phyloP scores from a whole-genome alignment of 2,888 invertebrate species.

The Cheilosia variabilis region DNA sequence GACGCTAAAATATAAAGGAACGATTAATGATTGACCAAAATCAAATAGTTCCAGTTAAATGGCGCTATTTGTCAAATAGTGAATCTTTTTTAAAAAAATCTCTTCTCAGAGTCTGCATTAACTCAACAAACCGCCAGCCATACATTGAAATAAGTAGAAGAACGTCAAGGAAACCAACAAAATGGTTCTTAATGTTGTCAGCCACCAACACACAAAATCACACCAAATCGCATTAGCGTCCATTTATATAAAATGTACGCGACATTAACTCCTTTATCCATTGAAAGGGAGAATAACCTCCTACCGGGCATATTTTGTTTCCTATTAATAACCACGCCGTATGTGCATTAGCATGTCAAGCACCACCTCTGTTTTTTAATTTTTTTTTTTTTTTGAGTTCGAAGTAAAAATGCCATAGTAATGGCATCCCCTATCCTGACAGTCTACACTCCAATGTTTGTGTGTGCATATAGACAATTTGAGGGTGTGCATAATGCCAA shows the following conservation, averaged over 20 bases:
- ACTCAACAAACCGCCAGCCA: too few relatives aligned
- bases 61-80: too few relatives aligned
- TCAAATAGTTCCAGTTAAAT: too few relatives aligned
- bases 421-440: constrained; percentile 51
- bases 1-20: too few relatives aligned
- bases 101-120: too few relatives aligned
- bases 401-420: constrained; percentile 25
- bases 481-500: constrained; percentile 66
- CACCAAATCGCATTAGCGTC: constrained; percentile 25
- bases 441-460: constrained; percentile 19
- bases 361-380: constrained; percentile 37
- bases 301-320: not conserved
- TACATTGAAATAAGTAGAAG: too few relatives aligned
- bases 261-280: constrained; percentile 63
- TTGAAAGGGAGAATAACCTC: constrained; percentile 5
- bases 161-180: too few relatives aligned
- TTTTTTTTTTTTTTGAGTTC: constrained; percentile 6
- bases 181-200: not conserved
- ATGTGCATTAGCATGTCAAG: constrained; percentile 55
- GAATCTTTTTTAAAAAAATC: too few relatives aligned
- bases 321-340: constrained; percentile 1
- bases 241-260: constrained; percentile 49
- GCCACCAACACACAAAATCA: constrained; percentile 21
- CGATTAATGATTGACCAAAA: too few relatives aligned
- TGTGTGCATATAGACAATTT: constrained; percentile 49